Evolutionary conservation across 2,797 vertebrate species (phyloP).

Genomic region (Eulemur mongoz): DNA sequence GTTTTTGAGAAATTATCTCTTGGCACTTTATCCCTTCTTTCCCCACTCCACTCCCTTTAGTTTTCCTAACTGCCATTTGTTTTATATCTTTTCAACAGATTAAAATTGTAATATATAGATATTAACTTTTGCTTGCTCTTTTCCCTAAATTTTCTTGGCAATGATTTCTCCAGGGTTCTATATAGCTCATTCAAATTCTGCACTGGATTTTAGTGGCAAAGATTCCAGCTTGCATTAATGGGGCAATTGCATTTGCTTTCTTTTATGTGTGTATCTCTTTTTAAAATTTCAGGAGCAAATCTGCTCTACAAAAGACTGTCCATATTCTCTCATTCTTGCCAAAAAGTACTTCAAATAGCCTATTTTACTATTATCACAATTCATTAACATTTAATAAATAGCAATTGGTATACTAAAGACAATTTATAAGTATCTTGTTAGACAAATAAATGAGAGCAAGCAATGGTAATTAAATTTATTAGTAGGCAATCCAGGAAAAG

Average conservation of each 20-base stretch:
- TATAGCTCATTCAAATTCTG: neutral
- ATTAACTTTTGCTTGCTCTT: neutral
- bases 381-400: neutral
- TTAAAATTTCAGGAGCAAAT: neutral
- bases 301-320: neutral
- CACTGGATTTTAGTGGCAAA: neutral
- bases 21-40: neutral
- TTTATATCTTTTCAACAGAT: neutral
- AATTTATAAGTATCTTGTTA: neutral
- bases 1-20: neutral
- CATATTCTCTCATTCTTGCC: neutral
- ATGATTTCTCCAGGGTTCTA: neutral
- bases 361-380: neutral
- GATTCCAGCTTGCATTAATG: neutral
- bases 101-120: neutral
- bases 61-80: neutral
- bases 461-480: neutral
- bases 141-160: neutral
- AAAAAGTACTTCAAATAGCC: neutral
- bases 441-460: neutral
- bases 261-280: neutral
- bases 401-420: neutral
- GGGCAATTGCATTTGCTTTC: neutral
- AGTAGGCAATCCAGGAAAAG: neutral
- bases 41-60: fast-evolving